Percentiles rank a stretch among this genome's conserved stretches.
phyloP scores from a whole-genome alignment of 1,140 invertebrate species.

The Amphibalanus amphitrite region DNA sequence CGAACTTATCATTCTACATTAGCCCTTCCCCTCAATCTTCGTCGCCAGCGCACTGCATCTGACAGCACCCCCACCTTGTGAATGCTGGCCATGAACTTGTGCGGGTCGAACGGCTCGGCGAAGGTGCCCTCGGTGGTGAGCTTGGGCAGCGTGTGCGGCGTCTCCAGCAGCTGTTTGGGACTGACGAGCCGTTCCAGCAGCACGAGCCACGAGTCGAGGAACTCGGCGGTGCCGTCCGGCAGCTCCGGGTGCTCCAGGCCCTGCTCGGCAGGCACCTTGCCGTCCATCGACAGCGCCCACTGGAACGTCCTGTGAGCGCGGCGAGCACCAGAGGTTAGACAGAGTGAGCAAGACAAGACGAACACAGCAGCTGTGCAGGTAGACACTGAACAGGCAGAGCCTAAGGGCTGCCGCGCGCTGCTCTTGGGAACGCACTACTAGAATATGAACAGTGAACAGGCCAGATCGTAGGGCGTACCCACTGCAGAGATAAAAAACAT shows the following conservation, averaged over 20 bases:
- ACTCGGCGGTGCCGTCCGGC: slow-evolving; percentile 47
- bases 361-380: no score
- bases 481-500: no score
- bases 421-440: no score
- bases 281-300: slow-evolving; percentile 54
- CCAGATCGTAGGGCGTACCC: no score
- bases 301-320: slow-evolving; percentile 35
- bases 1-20: no score
- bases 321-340: no score
- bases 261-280: slow-evolving; percentile 34
- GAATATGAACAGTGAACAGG: no score
- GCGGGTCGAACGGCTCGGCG: slow-evolving; percentile 42
- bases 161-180: slow-evolving; percentile 63
- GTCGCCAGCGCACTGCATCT: background rate
- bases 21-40: no score
- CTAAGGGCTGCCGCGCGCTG: no score
- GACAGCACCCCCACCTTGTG: slow-evolving; percentile 42
- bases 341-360: no score
- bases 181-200: slow-evolving; percentile 77
- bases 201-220: slow-evolving; percentile 69
- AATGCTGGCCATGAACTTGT: slow-evolving; percentile 57
- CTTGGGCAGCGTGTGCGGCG: slow-evolving; percentile 54
- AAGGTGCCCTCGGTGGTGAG: slow-evolving; percentile 28
- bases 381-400: no score
- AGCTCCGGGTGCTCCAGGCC: slow-evolving; percentile 23